A percentile compares a stretch with the other conserved stretches of the same genome.
phyloP scores from a whole-genome alignment of 1,140 invertebrate genomes.

The Araneus ventricosus region DNA sequence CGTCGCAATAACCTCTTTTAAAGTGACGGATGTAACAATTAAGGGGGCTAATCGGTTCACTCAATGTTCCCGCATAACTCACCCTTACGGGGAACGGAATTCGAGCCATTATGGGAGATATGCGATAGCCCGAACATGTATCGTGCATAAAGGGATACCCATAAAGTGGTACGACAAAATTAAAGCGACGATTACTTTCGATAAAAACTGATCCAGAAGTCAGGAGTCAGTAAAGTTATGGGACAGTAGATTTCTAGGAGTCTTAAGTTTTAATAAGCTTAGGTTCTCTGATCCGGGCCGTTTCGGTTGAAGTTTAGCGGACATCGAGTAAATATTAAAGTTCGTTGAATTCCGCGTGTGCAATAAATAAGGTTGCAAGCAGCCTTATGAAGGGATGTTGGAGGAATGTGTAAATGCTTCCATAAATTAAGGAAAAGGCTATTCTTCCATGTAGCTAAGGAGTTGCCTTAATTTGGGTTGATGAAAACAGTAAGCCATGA shows the following conservation, averaged over 20 bases:
- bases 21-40: slow-evolving; percentile 73
- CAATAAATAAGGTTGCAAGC: neutral
- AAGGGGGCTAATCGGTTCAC: slow-evolving; percentile 62
- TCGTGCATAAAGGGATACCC: slow-evolving; percentile 19
- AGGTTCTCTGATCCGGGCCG: neutral
- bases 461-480: neutral
- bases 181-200: slow-evolving; percentile 33
- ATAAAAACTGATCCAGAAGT: slow-evolving; percentile 44
- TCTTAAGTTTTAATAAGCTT: slow-evolving; percentile 41
- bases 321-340: slow-evolving; percentile 35
- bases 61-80: slow-evolving; percentile 60
- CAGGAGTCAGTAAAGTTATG: neutral
- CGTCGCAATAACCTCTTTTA: slow-evolving; percentile 66
- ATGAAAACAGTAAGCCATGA: neutral
- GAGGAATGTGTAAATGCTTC: slow-evolving; percentile 18
- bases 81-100: slow-evolving; percentile 13
- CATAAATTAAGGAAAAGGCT: neutral
- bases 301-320: slow-evolving; percentile 24
- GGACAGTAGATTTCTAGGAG: neutral
- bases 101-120: slow-evolving; percentile 47
- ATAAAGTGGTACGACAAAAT: slow-evolving; percentile 57
- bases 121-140: slow-evolving; percentile 4
- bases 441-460: neutral
- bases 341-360: neutral
- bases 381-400: neutral